phyloP scores from a whole-genome alignment of 2,888 invertebrate genomes.

The Cryptophagus acutangulus region DNA sequence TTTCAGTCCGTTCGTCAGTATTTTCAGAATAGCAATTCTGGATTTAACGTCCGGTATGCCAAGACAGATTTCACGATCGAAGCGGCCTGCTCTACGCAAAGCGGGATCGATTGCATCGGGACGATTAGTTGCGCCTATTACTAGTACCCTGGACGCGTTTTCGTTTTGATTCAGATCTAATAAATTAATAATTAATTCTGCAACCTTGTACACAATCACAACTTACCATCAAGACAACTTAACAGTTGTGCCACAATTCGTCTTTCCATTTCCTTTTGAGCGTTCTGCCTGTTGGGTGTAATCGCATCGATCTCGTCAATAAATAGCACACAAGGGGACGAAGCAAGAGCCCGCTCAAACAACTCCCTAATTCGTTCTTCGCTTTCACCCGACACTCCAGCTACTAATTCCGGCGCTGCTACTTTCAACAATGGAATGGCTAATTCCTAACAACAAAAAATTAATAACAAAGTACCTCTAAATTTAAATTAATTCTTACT shows the following conservation, averaged over 20 bases:
- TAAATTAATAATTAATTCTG: conserved; percentile 13
- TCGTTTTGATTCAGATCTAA: conserved; percentile 51
- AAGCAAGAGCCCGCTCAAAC: conserved; percentile 74
- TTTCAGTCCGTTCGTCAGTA: conserved; percentile 61
- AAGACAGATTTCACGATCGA: conserved; percentile 88
- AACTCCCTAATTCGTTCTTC: conserved; percentile 88
- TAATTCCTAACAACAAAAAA: conserved; percentile 59
- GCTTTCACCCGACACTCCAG: conserved; percentile 93
- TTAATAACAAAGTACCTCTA: not conserved
- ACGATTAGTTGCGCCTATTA: conserved; percentile 94
- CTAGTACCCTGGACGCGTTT: conserved; percentile 62
- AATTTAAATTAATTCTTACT: conserved; percentile 45
- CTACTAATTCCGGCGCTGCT: conserved; percentile 87
- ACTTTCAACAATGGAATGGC: conserved; percentile 80
- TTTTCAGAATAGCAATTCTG: conserved; percentile 71
- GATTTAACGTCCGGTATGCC: conserved; percentile 88
- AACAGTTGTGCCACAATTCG: conserved; percentile 91
- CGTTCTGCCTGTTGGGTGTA: conserved; percentile 81
- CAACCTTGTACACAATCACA: not conserved
- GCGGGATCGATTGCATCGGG: conserved; percentile 92
- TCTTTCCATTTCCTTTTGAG: conserved; percentile 93
- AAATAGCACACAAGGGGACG: conserved; percentile 81
- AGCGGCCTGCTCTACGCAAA: conserved; percentile 83
- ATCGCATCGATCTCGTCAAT: conserved; percentile 98
- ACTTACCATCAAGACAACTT: conserved; percentile 77